Base-by-base conservation (phyloP, 1,140 invertebrate species). In the Dendroctonus valens region DNA sequence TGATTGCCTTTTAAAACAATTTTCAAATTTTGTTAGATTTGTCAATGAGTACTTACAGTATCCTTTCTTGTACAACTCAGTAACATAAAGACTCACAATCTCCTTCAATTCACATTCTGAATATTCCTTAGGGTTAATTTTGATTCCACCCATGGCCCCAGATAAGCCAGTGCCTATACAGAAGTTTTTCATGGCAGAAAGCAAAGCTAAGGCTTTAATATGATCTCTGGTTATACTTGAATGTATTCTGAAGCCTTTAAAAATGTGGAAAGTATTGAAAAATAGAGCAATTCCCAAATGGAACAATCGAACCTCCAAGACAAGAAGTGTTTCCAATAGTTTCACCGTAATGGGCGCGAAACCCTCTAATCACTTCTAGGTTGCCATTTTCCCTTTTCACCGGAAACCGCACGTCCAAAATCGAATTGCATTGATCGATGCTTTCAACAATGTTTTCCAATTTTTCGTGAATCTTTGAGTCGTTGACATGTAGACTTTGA, bases 121-220 rank as follows among this genome's bases (percentile, higher is more conserved):
- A 75, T 91, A 96, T 6, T 89, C 84, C 41, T 83, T 85, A 0
- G 93, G 92, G 74, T 95, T 85, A 44, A 96, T 94, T 69, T 87
- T 87, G 2, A 96, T 82, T n/a, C 93, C 93, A 61, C 91, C 94
- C 78, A 95, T 94, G 7, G 91, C 87, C 5, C 92, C 92, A 50
- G 87, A 86, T 72, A 88, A 89, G 0, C 92, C 91, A 5, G 94
- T 87, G 76, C 90, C 92, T 6, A 92, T 89, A 70, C 89, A 91
- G 40, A 92, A 91, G 67, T 83, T 83, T 72, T 87, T 87, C 79
- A 91, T 95, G 0, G 93, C 93, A 90, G 95, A 94, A 53, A 97
- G 78, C 3, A 91, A 86, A 8, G 92, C 88, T 11, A 96, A 79
- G 5, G 91, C 93, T 75, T 91, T 93, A 2, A 96, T 91, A 76